Evolutionary conservation across 2,113 vertebrate species (phyloP).

Genomic region (Oryzias celebensis): DNA sequence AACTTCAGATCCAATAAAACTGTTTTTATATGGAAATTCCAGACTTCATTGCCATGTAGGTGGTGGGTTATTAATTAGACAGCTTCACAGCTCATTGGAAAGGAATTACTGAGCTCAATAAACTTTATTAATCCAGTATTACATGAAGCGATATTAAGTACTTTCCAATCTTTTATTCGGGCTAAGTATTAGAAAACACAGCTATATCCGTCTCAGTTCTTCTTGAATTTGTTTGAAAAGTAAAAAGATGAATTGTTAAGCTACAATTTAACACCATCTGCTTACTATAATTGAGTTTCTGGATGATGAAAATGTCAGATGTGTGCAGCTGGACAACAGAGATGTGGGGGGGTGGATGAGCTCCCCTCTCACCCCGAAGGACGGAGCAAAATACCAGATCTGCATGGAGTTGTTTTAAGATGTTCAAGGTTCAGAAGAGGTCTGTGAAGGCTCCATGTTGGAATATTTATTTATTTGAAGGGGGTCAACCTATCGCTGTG

Average conservation of each 20-base stretch:
- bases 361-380: not conserved
- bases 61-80: not conserved
- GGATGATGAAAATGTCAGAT: conserved; percentile 40
- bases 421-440: conserved; percentile 9
- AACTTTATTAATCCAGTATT: conserved; percentile 22
- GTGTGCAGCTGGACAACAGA: conserved; percentile 18
- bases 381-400: conserved; percentile 6
- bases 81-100: conserved; percentile 2
- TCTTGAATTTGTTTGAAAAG: conserved; percentile 61
- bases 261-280: conserved; percentile 47
- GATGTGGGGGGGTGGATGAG: not conserved
- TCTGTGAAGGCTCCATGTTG: conserved; percentile 3
- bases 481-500: conserved; percentile 16
- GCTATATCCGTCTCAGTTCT: conserved; percentile 42
- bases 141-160: conserved; percentile 22
- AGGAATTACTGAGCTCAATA: conserved; percentile 1
- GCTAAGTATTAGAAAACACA: conserved; percentile 41
- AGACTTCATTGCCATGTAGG: not conserved
- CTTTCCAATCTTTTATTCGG: conserved; percentile 26
- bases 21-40: no score
- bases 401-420: not conserved
- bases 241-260: not conserved
- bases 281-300: conserved; percentile 12
- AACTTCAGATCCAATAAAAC: no score
- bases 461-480: conserved; percentile 10